Conservation (phyloP, 2,888 invertebrate genomes). For the Thymelicus acteon region DNA sequence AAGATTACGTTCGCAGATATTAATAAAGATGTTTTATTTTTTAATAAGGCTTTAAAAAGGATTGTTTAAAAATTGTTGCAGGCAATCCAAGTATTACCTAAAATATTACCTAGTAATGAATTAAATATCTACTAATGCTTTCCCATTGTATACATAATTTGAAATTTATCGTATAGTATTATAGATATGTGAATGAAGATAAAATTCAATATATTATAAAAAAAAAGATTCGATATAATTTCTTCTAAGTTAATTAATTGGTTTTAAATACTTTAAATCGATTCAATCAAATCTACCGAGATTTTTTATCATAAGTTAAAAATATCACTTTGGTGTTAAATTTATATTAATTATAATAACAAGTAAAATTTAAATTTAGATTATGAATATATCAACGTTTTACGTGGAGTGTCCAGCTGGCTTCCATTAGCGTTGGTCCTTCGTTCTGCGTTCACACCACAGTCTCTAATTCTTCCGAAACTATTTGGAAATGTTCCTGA, state of each 20-base stretch:
- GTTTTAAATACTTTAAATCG: slow-evolving; percentile 12
- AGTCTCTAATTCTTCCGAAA: slow-evolving; percentile 80
- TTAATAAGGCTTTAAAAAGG: no score
- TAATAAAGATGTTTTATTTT: no score
- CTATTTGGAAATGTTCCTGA: slow-evolving; percentile 83
- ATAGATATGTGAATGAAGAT: slow-evolving; percentile 21
- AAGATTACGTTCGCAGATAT: no score
- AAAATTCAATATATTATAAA: slow-evolving; percentile 33
- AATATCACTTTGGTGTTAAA: slow-evolving; percentile 67
- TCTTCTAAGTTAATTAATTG: slow-evolving; percentile 23
- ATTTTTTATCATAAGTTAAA: slow-evolving; percentile 20
- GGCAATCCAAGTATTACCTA: neutral
- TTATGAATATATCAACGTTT: slow-evolving; percentile 12
- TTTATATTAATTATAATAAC: slow-evolving; percentile 29
- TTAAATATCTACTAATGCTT: slow-evolving; percentile 4
- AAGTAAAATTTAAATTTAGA: slow-evolving; percentile 27
- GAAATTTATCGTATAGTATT: neutral
- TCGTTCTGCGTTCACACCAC: slow-evolving; percentile 66
- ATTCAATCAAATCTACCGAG: slow-evolving; percentile 18
- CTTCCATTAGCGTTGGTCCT: neutral
- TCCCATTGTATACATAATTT: neutral
- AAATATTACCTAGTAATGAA: neutral
- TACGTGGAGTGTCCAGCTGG: slow-evolving; percentile 1
- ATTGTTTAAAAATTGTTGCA: neutral
- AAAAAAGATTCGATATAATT: slow-evolving; percentile 12